Percentiles rank a stretch among this genome's conserved stretches.
These are phyloP conservation scores for Acleris emargana DNA, from an alignment of 2,888 invertebrate genomes.

Conservation along the genomic window DNA sequence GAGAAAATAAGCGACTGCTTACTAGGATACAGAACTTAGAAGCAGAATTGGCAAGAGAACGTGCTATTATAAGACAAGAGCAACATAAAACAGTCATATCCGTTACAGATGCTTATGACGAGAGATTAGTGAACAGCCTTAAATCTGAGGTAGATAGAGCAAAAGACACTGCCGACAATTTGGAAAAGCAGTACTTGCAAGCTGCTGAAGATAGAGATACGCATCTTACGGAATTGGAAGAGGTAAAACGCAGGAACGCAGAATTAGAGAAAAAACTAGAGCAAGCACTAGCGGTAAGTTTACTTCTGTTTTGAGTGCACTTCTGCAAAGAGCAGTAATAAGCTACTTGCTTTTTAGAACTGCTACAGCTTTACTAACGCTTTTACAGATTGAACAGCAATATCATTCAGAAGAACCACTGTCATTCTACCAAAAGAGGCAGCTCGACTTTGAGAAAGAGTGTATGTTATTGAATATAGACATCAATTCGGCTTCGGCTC, in stretches of 20 bases:
- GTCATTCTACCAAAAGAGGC: constrained; percentile 76
- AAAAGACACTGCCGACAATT: constrained; percentile 90
- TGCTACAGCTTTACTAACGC: constrained; percentile 52
- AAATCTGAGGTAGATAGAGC: constrained; percentile 90
- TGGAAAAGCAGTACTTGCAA: constrained; percentile 90
- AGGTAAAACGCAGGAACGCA: constrained; percentile 89
- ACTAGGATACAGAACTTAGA: constrained; percentile 91
- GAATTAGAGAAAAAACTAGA: constrained; percentile 90
- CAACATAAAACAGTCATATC: constrained; percentile 81
- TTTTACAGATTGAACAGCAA: constrained; percentile 69
- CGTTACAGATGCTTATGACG: constrained; percentile 84
- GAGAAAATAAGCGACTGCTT: constrained; percentile 93
- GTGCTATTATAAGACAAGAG: constrained; percentile 80
- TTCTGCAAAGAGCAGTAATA: too few relatives aligned
- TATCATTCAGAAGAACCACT: constrained; percentile 69
- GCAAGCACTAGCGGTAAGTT: constrained; percentile 84
- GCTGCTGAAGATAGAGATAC: constrained; percentile 90
- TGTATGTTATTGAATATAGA: constrained; percentile 76
- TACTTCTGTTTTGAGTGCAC: too few relatives aligned
- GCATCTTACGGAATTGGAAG: constrained; percentile 90
- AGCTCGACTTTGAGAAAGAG: constrained; percentile 76
- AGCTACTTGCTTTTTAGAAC: neutral
- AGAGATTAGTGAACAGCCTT: constrained; percentile 86
- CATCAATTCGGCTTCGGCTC: constrained; percentile 69
- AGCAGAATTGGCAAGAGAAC: constrained; percentile 90